These are phyloP conservation scores for Caenorhabditis sp. DNA, from an alignment of 2,888 invertebrate species.

Conservation along the genomic window DNA sequence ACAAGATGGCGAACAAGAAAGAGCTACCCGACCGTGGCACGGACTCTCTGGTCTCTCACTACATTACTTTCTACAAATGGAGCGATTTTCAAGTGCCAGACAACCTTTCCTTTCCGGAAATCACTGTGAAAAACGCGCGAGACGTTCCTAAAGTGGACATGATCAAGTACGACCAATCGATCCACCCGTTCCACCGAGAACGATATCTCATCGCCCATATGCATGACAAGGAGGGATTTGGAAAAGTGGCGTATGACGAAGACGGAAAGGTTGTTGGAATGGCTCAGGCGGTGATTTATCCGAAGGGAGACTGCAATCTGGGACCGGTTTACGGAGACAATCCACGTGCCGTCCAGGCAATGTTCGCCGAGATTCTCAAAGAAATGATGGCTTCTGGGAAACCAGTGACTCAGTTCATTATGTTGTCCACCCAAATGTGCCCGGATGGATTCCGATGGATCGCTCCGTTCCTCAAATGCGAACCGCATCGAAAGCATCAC, in stretches of 20 bases:
- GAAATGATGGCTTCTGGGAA: conserved; percentile 38
- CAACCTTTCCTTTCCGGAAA: conserved; percentile 4
- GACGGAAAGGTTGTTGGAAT: conserved; percentile 45
- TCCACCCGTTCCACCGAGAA: conserved; percentile 39
- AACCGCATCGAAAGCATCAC: too few species aligned
- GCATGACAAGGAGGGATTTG: conserved; percentile 32
- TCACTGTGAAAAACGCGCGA: conserved; percentile 15
- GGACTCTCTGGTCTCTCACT: too few species aligned
- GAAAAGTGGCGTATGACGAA: conserved; percentile 38
- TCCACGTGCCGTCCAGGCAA: conserved; percentile 29
- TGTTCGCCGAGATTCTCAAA: conserved; percentile 42
- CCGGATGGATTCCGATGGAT: too few species aligned
- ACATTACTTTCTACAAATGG: too few species aligned
- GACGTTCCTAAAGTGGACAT: conserved; percentile 32
- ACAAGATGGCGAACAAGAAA: too few species aligned
- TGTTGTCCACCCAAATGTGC: too few species aligned
- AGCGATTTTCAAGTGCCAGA: too few species aligned
- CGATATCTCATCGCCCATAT: conserved; percentile 31
- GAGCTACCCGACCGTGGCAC: too few species aligned
- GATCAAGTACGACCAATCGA: conserved; percentile 25
- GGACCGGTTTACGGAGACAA: conserved; percentile 44
- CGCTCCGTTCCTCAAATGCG: too few species aligned
- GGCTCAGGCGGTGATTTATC: conserved; percentile 36
- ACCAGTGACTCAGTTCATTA: too few species aligned
- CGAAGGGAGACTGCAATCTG: conserved; percentile 47